Evolutionary conservation across 1,140 invertebrate genomes (phyloP), one percentile per base, ranked within the genome.

Genomic region (Trichonephila clavipes): DNA sequence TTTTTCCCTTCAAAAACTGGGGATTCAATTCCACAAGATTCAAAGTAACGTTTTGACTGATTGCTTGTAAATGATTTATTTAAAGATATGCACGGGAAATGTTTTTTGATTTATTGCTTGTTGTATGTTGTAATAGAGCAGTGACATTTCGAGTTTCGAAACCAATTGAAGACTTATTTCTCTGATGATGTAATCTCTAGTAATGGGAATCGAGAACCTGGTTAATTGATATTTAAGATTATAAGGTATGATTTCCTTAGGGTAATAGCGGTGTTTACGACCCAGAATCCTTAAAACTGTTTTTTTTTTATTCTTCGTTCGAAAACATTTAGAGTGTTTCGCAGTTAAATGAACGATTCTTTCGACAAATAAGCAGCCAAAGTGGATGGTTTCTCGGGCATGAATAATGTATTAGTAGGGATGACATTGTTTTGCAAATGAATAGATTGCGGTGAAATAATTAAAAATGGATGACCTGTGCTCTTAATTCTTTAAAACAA

Each of bases 21-120:
- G 51, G 14, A 85, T 58, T 85, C 44, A 58, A 69, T 69, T 69
- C 10, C n/a, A 44, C 58, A 24, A 34, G 51, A 61, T 19, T 8
- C 1, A 21, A 61, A 59, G 28, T 85, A 61, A 85, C 19, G 12
- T 24, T 61, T 85, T 85, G 82, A 85, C 44, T 85, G 82, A 59
- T 85, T 85, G 21, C 51, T 85, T 58, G 51, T 85, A 85, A 59
- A 85, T 58, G n/a, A 85, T 85, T 85, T 61, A 77, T 77, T 77
- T 77, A 18, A 40, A 77, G 51, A 77, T 77, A 24, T 77, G 14
- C 34, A 28, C 6, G 2, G 34, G 69, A 34, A 77, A 34, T 77
- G 28, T 34, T 77, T 69, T 69, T n/a, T 40, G 51, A 51, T 51
- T 51, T 51, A 1, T 40, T 40, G 2, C 34, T 40, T 40, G 34